Evolutionary conservation across 2,888 invertebrate species (phyloP), one percentile per base, ranked within the genome.

Genomic region (Chouioia cunea): DNA sequence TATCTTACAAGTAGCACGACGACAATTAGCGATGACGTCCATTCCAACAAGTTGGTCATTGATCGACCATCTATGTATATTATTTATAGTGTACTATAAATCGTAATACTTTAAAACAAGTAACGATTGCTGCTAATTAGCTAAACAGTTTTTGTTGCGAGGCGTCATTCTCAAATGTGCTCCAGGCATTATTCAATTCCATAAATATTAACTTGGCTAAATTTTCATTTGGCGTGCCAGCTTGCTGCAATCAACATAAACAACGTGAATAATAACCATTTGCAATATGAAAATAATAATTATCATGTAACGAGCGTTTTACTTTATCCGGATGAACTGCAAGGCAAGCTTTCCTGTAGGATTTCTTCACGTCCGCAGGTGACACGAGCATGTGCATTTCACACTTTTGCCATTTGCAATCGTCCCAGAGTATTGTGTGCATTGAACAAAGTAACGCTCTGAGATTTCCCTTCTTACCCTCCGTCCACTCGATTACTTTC

Each of bases 321-420:
- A 97, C 97, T 91, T 99, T 99, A 85, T 99, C 99, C 0, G 99
- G 99, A 88, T 99, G 99, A 50, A 99, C 97, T 62, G 97, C 96
- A 52, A 99, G 89, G 77, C 99, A 98, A 8, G 99, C 99, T 85
- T 93, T 95, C 64, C 97, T 89, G 85, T 99, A 99, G 78, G 93
- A 92, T 82, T 97, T 97, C 86, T 99, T 99, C 65, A 99, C 98
- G 87, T 99, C 97, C 0, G 93, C 92, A 2, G 96, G 89, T 0
- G 95, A 90, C 23, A 99, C 95, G 50, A 99, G 89, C 77, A 97
- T 95, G 81, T 96, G 92, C 97, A 99, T 99, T 82, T 97, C 95
- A 80, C 94, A 93, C 78, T 94, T 93, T 74, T 91, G 90, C 99
- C 99, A 99, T 79, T 95, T 93, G 36, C 93, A 94, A 60, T 94